Percentiles rank a stretch among this genome's conserved stretches.
phyloP scores from a whole-genome alignment of 2,888 invertebrate genomes.

The Chloroclystis v-ata region DNA sequence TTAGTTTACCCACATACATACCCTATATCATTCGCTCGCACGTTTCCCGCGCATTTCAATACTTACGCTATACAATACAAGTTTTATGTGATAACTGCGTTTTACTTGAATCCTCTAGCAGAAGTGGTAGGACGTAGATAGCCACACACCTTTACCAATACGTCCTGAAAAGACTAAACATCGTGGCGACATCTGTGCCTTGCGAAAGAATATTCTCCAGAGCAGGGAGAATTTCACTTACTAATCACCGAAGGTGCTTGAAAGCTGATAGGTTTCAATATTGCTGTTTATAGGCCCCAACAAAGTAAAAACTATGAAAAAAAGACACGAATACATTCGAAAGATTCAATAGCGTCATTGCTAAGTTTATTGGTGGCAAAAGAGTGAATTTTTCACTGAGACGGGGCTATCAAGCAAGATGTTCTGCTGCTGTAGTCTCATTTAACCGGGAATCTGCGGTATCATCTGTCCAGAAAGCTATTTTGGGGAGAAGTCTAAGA shows the following conservation, averaged over 20 bases:
- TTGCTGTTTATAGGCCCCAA: no score
- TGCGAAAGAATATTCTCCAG: background rate
- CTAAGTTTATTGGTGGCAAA: slow-evolving; percentile 30
- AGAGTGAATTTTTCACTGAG: slow-evolving; percentile 3
- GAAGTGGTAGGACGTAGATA: no score
- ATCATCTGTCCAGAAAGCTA: slow-evolving; percentile 9
- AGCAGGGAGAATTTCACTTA: background rate
- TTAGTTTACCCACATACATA: background rate
- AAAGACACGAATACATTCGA: slow-evolving; percentile 27
- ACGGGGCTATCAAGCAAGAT: background rate
- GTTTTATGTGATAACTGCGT: no score
- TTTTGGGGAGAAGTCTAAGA: slow-evolving; percentile 1
- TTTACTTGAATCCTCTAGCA: no score
- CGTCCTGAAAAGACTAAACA: background rate
- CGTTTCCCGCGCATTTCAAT: no score
- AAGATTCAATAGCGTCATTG: slow-evolving; percentile 33
- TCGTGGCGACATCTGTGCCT: background rate
- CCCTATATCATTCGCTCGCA: no score
- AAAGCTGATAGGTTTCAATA: no score
- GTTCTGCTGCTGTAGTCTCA: background rate
- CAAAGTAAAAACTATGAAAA: no score
- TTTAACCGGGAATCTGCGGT: background rate
- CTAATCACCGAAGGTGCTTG: no score
- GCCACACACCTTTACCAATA: background rate
- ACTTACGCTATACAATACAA: no score